Conservation (phyloP, 1,140 invertebrate species). For the Brachionus rotundiformis region DNA sequence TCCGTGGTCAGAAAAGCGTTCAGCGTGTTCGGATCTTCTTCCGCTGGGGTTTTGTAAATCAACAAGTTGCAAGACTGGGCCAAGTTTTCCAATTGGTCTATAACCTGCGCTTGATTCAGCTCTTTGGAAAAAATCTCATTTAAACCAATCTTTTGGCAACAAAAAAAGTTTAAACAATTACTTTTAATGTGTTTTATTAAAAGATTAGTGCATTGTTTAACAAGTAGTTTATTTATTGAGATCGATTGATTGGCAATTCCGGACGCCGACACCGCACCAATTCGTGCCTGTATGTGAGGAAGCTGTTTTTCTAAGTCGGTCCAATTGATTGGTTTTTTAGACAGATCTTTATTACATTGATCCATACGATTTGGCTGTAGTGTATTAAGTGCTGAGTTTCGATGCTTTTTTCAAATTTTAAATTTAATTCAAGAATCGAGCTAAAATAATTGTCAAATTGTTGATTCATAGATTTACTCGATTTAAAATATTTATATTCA, state of each 20-base stretch:
- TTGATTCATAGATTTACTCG: conserved; percentile 26
- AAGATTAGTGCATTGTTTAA: conserved; percentile 37
- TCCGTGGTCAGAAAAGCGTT: conserved; percentile 36
- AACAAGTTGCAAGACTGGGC: conserved; percentile 1
- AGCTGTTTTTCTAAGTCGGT: conserved; percentile 26
- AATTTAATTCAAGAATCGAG: conserved; percentile 2
- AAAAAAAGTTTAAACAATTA: not conserved
- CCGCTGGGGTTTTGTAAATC: conserved; percentile 3
- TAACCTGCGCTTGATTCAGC: conserved; percentile 22
- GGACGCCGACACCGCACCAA: not conserved
- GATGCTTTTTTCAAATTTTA: not conserved
- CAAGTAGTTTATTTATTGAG: conserved; percentile 17
- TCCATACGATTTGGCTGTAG: not conserved
- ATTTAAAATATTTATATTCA: not conserved
- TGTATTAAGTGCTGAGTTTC: not conserved
- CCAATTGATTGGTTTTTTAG: conserved; percentile 44
- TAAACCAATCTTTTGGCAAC: not conserved
- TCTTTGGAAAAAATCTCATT: not conserved
- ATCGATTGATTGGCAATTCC: not conserved
- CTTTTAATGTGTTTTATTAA: conserved; percentile 46
- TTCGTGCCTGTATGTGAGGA: conserved; percentile 7
- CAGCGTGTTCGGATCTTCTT: conserved; percentile 22
- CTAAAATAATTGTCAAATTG: not conserved
- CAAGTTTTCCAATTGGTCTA: conserved; percentile 44
- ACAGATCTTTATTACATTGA: conserved; percentile 42